Base-by-base conservation (phyloP, 2,113 vertebrate genomes). In the Psittacula cyanocephala region DNA sequence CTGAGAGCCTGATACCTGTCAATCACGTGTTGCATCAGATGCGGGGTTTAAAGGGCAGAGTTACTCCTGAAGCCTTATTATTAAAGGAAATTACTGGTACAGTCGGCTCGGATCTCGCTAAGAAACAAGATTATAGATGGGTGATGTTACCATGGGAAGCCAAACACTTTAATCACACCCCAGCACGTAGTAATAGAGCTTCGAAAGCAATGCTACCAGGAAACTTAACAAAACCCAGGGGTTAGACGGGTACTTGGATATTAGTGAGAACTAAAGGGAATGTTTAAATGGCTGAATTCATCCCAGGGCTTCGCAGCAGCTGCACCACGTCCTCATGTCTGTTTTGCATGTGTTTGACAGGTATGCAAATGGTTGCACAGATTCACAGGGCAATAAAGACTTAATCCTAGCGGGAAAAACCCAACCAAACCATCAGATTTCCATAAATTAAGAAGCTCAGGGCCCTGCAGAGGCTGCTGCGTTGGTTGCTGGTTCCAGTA, bases 71-170 rank as follows among this genome's bases (percentile, higher is more conserved):
- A 69, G 70, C 41, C 43, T 60, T 90, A 70, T 78, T 88, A 78
- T 96, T 95, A 88, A 86, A 94, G 72, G 82, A 91, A 95, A 89
- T 95, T 91, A 72, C 74, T 43, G 9, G 35, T 81, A 39, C 6
- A 0, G 55, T 77, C 52, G 79, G 63, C 80, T 94, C 88, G 60
- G 72, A 60, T 90, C 87, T 88, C 4, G 1, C 79, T 84, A 86
- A 91, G 95, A 77, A 93, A 75, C 82, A 52, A 90, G 95, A 86
- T 95, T 95, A 94, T 52, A 90, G 76, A 68, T 81, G 88, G 83
- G 68, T 88, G 78, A 91, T 64, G 82, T 95, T 96, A 86, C 85
- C 60, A 62, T 68, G 90, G 93, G 84, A 97, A 81, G 60, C 64
- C 64, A 81, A 94, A 85, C 60, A 29, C 84, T 86, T 91, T 84